A percentile compares a stretch with the other conserved stretches of the same genome.
phyloP scores from a whole-genome alignment of 1,140 invertebrate species.

The Saccostrea echinata region DNA sequence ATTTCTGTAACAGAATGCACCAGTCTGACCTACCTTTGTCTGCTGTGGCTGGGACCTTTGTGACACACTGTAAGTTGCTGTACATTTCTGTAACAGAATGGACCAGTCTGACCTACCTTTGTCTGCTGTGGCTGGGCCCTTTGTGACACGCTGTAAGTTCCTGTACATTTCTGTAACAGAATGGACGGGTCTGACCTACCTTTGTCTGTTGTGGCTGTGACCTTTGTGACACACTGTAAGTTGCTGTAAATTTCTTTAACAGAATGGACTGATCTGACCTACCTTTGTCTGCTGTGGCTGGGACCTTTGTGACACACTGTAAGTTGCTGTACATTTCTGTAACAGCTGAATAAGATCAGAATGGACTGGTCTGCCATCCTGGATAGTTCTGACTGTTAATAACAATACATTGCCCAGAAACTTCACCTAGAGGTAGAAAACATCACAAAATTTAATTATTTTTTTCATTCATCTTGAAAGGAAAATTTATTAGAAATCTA shows the following conservation, averaged over 20 bases:
- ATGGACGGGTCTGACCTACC: too few relatives aligned
- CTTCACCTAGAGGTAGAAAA: neutral
- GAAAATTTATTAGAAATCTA: neutral
- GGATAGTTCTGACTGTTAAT: neutral
- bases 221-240: slow-evolving; percentile 43
- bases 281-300: slow-evolving; percentile 50
- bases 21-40: too few relatives aligned
- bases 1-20: too few relatives aligned
- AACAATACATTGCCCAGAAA: slow-evolving; percentile 42
- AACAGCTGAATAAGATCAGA: slow-evolving; percentile 12
- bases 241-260: slow-evolving; percentile 38
- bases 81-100: too few relatives aligned
- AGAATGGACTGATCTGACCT: slow-evolving; percentile 33
- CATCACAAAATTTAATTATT: too few relatives aligned
- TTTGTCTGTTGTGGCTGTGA: slow-evolving; percentile 46
- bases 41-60: too few relatives aligned
- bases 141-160: too few relatives aligned
- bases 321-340: slow-evolving; percentile 39
- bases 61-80: too few relatives aligned
- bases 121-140: too few relatives aligned
- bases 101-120: too few relatives aligned
- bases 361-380: neutral
- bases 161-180: too few relatives aligned
- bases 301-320: slow-evolving; percentile 40
- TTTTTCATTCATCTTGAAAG: neutral